phyloP scores from a whole-genome alignment of 2,888 invertebrate genomes.

The Tortricodes alternella region DNA sequence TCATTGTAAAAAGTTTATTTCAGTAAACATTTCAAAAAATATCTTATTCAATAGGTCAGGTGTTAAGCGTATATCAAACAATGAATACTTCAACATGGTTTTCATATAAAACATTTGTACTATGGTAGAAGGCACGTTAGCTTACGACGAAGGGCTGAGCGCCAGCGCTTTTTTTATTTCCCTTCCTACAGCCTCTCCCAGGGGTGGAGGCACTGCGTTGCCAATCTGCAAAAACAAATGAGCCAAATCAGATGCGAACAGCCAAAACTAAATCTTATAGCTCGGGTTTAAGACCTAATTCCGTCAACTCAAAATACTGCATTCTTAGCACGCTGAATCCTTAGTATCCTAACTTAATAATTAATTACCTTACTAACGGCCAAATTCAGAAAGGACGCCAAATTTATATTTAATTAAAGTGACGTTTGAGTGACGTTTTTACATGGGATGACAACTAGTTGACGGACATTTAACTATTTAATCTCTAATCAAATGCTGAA shows the following conservation, averaged over 20 bases:
- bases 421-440: too few relatives aligned
- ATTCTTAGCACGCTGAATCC: too few relatives aligned
- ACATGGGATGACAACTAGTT: too few relatives aligned
- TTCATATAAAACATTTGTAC: conserved; percentile 1
- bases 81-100: background rate
- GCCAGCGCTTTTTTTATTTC: conserved; percentile 85
- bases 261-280: background rate
- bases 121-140: conserved; percentile 21
- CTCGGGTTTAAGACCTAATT: too few relatives aligned
- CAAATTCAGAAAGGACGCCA: too few relatives aligned
- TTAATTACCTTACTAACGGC: too few relatives aligned
- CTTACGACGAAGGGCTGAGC: conserved; percentile 37
- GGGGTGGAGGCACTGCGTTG: conserved; percentile 93
- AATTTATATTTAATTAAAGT: too few relatives aligned
- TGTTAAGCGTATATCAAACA: background rate
- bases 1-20: conserved; percentile 10
- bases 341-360: too few relatives aligned
- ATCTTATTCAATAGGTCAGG: background rate
- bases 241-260: too few relatives aligned
- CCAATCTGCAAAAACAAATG: conserved; percentile 81
- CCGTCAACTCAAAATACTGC: too few relatives aligned
- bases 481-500: too few relatives aligned
- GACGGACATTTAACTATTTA: too few relatives aligned
- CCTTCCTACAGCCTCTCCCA: conserved; percentile 88
- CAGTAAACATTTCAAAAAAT: conserved; percentile 12